A percentile compares a stretch with the other conserved stretches of the same genome.
Conservation (phyloP, 64 coral and sea anemone genomes). For the Stichodactyla mertensii region DNA sequence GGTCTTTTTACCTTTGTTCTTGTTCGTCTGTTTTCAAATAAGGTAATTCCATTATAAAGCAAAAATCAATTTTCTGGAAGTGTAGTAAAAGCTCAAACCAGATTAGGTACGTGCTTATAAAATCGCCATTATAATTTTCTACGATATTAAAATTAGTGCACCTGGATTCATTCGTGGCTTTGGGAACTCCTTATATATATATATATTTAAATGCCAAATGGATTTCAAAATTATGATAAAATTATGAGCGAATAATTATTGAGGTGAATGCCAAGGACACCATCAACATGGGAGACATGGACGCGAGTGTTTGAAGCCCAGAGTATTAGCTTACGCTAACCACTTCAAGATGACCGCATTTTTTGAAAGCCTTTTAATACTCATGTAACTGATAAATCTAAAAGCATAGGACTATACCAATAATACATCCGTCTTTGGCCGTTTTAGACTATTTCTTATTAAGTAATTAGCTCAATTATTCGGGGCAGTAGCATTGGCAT, state of each 20-base stretch:
- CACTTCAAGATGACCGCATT: neutral
- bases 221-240: neutral
- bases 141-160: neutral
- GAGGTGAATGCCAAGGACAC: neutral
- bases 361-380: slow-evolving; percentile 5
- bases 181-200: no score
- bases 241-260: neutral
- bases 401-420: neutral
- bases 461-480: neutral
- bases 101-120: neutral
- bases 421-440: neutral
- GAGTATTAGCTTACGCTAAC: neutral
- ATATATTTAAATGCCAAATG: neutral
- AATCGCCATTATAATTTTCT: neutral
- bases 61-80: neutral
- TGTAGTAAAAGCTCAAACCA: no score
- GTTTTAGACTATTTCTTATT: neutral
- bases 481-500: neutral
- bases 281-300: neutral
- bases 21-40: neutral
- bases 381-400: neutral
- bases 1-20: no score
- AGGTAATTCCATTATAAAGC: neutral
- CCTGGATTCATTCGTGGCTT: neutral
- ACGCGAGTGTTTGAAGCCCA: neutral